Evolutionary conservation across 2,888 invertebrate genomes (phyloP).

Genomic region (Rhogogaster chlorosoma): DNA sequence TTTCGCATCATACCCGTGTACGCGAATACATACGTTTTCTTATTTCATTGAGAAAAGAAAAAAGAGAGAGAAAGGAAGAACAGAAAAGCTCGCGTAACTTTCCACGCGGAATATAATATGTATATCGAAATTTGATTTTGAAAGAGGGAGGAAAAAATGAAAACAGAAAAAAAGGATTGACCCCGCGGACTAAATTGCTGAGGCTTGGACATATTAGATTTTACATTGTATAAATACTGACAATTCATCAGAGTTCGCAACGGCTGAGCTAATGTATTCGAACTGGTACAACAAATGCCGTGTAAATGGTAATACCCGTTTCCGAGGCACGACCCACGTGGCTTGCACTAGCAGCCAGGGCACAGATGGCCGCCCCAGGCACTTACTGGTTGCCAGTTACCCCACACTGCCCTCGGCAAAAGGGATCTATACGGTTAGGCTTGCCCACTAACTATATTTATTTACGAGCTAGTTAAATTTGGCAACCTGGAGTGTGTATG

Average conservation of each 20-base stretch:
- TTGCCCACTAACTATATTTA: slow-evolving; percentile 76
- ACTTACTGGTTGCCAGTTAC: slow-evolving; percentile 74
- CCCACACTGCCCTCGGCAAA: slow-evolving; percentile 65
- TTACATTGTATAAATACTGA: slow-evolving; percentile 19
- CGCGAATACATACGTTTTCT: not conserved
- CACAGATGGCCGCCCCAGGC: slow-evolving; percentile 77
- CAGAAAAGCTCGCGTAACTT: not conserved
- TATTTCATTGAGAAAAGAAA: not conserved
- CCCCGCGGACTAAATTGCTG: not conserved
- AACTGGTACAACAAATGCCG: slow-evolving; percentile 73
- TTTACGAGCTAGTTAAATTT: slow-evolving; percentile 74
- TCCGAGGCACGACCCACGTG: slow-evolving; percentile 69
- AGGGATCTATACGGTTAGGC: slow-evolving; percentile 72
- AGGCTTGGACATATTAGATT: not conserved
- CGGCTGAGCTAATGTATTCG: slow-evolving; percentile 69
- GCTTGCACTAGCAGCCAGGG: slow-evolving; percentile 59
- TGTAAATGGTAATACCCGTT: slow-evolving; percentile 72
- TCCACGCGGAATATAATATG: too few relatives aligned
- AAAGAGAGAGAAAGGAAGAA: too few relatives aligned
- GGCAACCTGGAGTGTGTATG: slow-evolving; percentile 53
- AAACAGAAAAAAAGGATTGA: not conserved
- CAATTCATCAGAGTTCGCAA: slow-evolving; percentile 37
- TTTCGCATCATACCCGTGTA: not conserved
- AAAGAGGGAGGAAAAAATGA: not conserved
- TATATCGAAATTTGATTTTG: not conserved